phyloP scores from a whole-genome alignment of 1,140 invertebrate genomes.

The Varroa destructor region DNA sequence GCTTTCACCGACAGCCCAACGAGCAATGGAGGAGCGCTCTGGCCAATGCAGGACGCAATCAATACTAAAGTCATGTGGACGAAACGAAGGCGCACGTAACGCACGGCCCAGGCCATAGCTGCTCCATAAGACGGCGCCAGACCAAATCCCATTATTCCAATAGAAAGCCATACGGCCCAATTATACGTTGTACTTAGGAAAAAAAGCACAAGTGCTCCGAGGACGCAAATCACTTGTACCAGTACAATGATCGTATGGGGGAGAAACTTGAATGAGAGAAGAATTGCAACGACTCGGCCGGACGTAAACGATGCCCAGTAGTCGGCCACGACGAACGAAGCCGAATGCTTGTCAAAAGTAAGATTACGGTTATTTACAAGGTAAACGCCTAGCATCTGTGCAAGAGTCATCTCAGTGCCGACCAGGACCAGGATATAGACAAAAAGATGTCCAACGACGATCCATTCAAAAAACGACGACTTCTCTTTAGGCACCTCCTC shows the following conservation, averaged over 20 bases:
- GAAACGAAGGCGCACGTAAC: constrained; percentile 9
- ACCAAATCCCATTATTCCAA: constrained; percentile 11
- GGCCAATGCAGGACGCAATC: constrained; percentile 6
- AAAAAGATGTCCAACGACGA: constrained; percentile 6
- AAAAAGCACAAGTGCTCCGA: constrained; percentile 11
- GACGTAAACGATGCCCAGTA: constrained; percentile 13
- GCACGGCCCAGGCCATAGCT: constrained; percentile 22
- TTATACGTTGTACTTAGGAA: constrained; percentile 17
- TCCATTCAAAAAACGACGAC: background rate
- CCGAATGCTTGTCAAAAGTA: background rate
- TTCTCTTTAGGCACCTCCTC: background rate
- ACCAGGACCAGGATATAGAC: constrained; percentile 18
- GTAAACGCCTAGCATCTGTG: constrained; percentile 21
- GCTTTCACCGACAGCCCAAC: background rate
- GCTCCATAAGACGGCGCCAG: constrained; percentile 18
- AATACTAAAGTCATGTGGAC: constrained; percentile 17
- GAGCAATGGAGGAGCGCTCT: background rate
- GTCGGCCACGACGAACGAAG: constrained; percentile 10
- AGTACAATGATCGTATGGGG: constrained; percentile 10
- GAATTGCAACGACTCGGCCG: constrained; percentile 5
- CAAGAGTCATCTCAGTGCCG: background rate
- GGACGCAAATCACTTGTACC: background rate
- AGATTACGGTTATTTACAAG: background rate
- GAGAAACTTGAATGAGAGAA: constrained; percentile 7
- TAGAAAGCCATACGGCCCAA: constrained; percentile 10